These are phyloP conservation scores for Heliconius eleuchia DNA, from an alignment of 1,140 invertebrate species.

Conservation along the genomic window DNA sequence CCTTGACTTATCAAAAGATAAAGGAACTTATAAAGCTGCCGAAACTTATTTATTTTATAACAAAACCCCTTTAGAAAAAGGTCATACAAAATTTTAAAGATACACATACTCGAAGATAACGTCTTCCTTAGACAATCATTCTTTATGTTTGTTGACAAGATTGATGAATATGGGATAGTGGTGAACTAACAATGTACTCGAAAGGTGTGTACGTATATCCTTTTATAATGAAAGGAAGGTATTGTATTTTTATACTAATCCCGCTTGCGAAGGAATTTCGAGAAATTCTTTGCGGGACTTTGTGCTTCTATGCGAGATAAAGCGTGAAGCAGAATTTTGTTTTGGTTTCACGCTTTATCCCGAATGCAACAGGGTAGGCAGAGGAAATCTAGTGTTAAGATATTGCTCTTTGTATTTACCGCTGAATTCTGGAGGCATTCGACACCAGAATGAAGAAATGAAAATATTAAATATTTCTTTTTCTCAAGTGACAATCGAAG, in stretches of 20 bases:
- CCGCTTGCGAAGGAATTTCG: neutral
- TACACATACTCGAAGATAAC: neutral
- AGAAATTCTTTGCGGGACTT: too few relatives aligned
- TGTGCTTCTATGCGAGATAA: neutral
- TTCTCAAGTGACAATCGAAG: too few relatives aligned
- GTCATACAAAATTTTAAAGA: neutral
- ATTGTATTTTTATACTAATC: neutral
- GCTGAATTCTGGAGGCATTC: too few relatives aligned
- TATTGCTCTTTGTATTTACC: too few relatives aligned
- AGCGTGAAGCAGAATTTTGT: neutral
- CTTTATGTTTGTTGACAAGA: neutral
- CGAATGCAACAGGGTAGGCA: too few relatives aligned
- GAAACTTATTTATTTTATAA: constrained; percentile 9
- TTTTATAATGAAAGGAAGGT: too few relatives aligned
- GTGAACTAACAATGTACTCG: neutral
- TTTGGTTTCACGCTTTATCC: neutral
- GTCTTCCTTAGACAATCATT: neutral
- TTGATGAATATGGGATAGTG: neutral
- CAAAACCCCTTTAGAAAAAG: neutral
- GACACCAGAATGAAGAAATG: too few relatives aligned
- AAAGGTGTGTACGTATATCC: neutral
- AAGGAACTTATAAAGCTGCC: constrained; percentile 8
- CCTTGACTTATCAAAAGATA: constrained; percentile 6
- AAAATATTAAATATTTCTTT: too few relatives aligned
- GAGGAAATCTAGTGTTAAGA: too few relatives aligned